Base-by-base conservation (phyloP, 2,797 vertebrate species). In the Bothrops alternatus region DNA sequence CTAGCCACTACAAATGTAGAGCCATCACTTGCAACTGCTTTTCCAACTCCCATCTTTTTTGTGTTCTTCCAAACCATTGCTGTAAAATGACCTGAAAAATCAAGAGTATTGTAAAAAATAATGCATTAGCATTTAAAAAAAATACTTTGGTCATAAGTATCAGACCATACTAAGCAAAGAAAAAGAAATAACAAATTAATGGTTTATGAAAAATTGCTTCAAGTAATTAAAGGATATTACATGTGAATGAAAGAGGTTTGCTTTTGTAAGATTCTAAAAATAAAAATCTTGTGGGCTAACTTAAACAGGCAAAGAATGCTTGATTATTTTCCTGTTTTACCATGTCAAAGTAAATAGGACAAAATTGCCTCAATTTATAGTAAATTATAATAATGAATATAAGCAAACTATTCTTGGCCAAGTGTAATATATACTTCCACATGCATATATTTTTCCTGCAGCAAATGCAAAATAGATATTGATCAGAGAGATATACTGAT, bases 61-160 rank as follows among this genome's bases (percentile, higher is more conserved):
- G 97, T 99, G 93, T 96, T 98, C 96, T 99, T 99, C 99, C 99
- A 99, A 58, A 99, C 98, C 99, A 99, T 99, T 63, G 99, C 99
- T 50, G 99, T 99, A 95, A 99, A 99, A 96, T 99, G 99, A 78
- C 99, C 99, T 99, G 95, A 1, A 91, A 91, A 47, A 90, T 88
- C 78, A 88, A 23, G 2, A 2, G 61, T 23, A 87, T 26, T 7
- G 85, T n/a, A 78, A 16, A 16, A 87, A 20, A 78, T n/a, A 78
- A 50, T 0, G 23, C 16, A 55, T 60, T 50, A 26, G 47, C 63
- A 10, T 82, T 1, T 47, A 10, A 42, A 78, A 78, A 78, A 20
- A n/a, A 63, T 32, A 73, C 14, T 93, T 92, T 61, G 89, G 28
- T n/a, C 20, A 13, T n/a, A 82, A 32, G 16, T 57, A n/a, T 32